Conservation (phyloP, 2,797 vertebrate species). For the Poeciliopsis infans region DNA sequence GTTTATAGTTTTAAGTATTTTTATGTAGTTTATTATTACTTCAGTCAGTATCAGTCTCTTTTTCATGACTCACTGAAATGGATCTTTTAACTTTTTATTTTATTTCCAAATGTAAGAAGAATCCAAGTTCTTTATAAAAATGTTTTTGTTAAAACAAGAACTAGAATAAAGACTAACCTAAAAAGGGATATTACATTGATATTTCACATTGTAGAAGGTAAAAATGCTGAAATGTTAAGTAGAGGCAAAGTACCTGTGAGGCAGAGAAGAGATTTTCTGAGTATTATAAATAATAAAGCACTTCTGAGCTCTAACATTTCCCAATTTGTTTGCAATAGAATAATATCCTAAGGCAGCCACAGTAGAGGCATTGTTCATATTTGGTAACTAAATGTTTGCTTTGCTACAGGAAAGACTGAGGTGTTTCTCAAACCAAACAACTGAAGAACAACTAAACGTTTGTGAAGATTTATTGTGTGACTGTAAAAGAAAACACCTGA, state of each 20-base stretch:
- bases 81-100: neutral
- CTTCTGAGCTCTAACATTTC: neutral
- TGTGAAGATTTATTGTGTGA: neutral
- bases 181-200: neutral
- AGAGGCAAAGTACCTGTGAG: neutral
- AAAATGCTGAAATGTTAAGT: neutral
- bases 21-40: too few relatives aligned
- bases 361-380: neutral
- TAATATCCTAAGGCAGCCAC: neutral
- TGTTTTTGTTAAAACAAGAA: neutral
- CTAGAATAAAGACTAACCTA: neutral
- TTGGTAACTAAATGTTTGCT: conserved; percentile 1
- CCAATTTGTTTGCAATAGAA: conserved; percentile 1
- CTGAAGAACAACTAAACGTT: neutral
- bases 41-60: too few relatives aligned
- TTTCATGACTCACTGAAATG: too few relatives aligned
- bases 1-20: too few relatives aligned
- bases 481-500: neutral
- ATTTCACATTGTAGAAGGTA: neutral
- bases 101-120: neutral
- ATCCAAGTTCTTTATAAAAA: neutral
- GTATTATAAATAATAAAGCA: neutral
- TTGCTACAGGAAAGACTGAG: neutral
- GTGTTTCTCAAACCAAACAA: neutral
- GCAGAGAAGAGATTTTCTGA: neutral